Base-by-base conservation (phyloP, 2,113 vertebrate species). In the Hypomesus transpacificus region DNA sequence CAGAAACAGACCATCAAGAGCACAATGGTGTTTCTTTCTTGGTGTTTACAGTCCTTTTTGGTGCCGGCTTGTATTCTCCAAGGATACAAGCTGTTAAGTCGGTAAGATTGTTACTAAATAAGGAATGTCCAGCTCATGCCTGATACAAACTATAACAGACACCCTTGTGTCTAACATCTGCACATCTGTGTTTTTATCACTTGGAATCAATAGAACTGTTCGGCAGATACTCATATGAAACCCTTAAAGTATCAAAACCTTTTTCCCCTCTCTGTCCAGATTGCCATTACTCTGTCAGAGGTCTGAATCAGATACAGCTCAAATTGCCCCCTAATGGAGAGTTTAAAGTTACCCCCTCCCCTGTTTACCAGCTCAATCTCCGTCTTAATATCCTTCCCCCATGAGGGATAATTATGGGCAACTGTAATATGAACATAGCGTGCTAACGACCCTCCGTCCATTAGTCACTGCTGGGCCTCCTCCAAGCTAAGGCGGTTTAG, bases 401-500 rank as follows among this genome's bases (percentile, higher is more conserved):
- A 67, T n/a, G 75, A 75, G 73, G 71, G 63, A 79, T 84, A 81
- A 88, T 87, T 85, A 87, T 76, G 74, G 79, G 85, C 66, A 18
- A 24, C 82, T 88, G 86, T 87, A 86, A 86, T 82, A 87, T 87
- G 79, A 87, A 87, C 69, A 66, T 70, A 64, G 79, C 68, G 22
- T 75, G 67, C 79, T 81, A 86, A 90, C 72, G 46, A 82, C 82
- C 68, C 81, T 80, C 69, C 58, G 74, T 82, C 73, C 85, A 84
- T 89, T 80, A 86, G 82, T 79, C 83, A 77, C 61, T 52, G 51
- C 63, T 79, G 70, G 71, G 63, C 75, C 80, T 84, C 64, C 70
- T 75, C 75, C 56, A 80, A 77, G 64, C 71, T 75, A 52, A 71
- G 69, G 73, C 74, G 71, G 39, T 46, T 51, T 82, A 58, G 53